phyloP scores from a whole-genome alignment of 2,888 invertebrate genomes.

The Rhyacophila evoluta region DNA sequence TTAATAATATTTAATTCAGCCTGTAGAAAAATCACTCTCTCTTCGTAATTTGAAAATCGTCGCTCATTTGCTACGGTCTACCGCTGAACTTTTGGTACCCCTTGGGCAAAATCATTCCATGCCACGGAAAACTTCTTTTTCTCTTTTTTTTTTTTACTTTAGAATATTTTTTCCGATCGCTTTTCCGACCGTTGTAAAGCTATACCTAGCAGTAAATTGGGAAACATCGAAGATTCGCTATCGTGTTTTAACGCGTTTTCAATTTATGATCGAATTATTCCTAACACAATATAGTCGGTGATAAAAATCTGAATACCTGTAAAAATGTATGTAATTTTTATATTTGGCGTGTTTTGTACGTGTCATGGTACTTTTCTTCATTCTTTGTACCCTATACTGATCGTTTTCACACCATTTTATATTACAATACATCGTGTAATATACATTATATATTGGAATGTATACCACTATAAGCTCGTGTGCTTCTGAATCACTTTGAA shows the following conservation, averaged over 20 bases:
- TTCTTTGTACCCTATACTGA: too few relatives aligned
- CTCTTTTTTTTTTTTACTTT: neutral
- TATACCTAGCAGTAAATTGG: neutral
- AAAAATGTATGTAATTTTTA: neutral
- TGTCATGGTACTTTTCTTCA: neutral
- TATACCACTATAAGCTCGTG: too few relatives aligned
- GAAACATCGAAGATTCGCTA: neutral
- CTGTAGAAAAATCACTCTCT: too few relatives aligned
- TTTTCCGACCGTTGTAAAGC: constrained; percentile 1
- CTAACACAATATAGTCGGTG: constrained; percentile 37
- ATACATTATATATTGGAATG: too few relatives aligned
- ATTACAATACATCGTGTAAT: too few relatives aligned
- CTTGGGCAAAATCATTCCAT: constrained; percentile 26
- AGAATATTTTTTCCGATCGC: constrained; percentile 20
- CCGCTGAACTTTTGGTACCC: constrained; percentile 33
- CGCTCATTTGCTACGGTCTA: constrained; percentile 35
- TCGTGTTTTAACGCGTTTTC: neutral
- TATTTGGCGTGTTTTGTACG: neutral
- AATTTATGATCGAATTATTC: constrained; percentile 33
- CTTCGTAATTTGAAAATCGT: neutral
- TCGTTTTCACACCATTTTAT: too few relatives aligned
- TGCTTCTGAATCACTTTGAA: too few relatives aligned
- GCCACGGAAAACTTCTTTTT: constrained; percentile 34
- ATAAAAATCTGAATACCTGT: constrained; percentile 39
- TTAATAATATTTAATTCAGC: too few relatives aligned